These are phyloP conservation scores for Armadillidium nasatum DNA, from an alignment of 1,140 invertebrate species.

Conservation along the genomic window DNA sequence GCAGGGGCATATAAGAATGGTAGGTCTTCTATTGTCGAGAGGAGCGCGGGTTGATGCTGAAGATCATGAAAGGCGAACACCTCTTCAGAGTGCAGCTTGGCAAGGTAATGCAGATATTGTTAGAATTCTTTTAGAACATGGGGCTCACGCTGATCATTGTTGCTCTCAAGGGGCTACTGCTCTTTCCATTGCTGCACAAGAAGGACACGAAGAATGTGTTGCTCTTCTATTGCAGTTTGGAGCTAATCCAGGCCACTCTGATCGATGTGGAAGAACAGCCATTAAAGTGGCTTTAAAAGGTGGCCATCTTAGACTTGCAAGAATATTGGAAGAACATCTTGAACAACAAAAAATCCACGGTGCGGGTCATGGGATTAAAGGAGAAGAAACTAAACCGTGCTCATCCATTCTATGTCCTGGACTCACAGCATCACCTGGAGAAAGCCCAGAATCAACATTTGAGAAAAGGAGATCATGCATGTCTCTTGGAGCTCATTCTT, in stretches of 20 bases:
- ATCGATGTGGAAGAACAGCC: constrained; percentile 79
- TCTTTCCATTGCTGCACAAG: constrained; percentile 62
- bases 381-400: constrained; percentile 63
- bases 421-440: constrained; percentile 48
- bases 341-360: constrained; percentile 30
- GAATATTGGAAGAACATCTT: constrained; percentile 54
- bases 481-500: constrained; percentile 62
- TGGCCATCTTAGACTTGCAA: constrained; percentile 66
- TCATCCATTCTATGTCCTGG: constrained; percentile 58
- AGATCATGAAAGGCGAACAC: constrained; percentile 82
- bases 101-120: constrained; percentile 84
- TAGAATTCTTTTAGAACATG: constrained; percentile 68
- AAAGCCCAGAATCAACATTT: constrained; percentile 63
- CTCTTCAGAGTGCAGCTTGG: constrained; percentile 91
- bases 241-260: constrained; percentile 84
- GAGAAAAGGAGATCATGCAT: constrained; percentile 65
- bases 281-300: constrained; percentile 71
- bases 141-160: constrained; percentile 75
- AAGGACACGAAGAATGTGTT: constrained; percentile 89
- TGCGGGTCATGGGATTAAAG: constrained; percentile 14
- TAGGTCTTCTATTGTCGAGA: constrained; percentile 70
- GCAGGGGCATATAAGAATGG: constrained; percentile 89
- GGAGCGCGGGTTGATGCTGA: constrained; percentile 80
- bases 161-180: constrained; percentile 89
- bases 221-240: constrained; percentile 76